Evolutionary conservation across 2,113 vertebrate species (phyloP).

Genomic region (Dendrocopos noguchii): DNA sequence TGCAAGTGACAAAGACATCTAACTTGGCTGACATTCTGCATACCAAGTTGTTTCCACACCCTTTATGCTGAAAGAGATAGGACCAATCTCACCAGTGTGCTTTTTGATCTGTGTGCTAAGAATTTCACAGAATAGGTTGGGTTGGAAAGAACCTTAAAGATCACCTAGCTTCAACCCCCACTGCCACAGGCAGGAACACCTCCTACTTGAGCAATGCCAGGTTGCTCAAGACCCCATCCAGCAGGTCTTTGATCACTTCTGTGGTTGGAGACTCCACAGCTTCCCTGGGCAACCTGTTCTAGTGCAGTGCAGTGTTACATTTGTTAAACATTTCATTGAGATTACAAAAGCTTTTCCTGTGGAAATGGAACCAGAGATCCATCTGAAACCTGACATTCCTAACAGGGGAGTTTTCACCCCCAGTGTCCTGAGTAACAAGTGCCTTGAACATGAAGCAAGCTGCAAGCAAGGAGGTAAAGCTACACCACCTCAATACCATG

Average conservation of each 20-base stretch:
- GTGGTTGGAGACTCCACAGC: too few species aligned
- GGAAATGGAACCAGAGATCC: background rate
- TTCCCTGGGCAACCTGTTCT: too few species aligned
- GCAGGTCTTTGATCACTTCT: too few species aligned
- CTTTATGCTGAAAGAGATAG: background rate
- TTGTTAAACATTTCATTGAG: rapidly evolving
- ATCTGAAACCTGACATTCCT: background rate
- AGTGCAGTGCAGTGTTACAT: too few species aligned
- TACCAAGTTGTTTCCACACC: background rate
- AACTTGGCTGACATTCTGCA: background rate
- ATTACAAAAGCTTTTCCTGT: background rate
- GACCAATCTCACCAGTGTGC: background rate
- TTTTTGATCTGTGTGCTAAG: background rate
- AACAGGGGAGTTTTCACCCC: background rate
- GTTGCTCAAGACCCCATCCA: too few species aligned
- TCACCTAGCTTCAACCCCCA: too few species aligned
- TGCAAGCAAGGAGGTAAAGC: background rate
- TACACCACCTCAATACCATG: background rate
- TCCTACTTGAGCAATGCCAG: too few species aligned
- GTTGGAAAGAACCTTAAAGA: too few species aligned
- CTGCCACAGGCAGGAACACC: too few species aligned
- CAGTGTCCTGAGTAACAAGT: background rate
- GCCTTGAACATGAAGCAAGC: constrained; percentile 7
- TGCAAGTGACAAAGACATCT: background rate
- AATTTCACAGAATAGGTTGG: too few species aligned